Evolutionary conservation across 2,888 invertebrate species (phyloP).

Genomic region (Caenorhabditis sp.): DNA sequence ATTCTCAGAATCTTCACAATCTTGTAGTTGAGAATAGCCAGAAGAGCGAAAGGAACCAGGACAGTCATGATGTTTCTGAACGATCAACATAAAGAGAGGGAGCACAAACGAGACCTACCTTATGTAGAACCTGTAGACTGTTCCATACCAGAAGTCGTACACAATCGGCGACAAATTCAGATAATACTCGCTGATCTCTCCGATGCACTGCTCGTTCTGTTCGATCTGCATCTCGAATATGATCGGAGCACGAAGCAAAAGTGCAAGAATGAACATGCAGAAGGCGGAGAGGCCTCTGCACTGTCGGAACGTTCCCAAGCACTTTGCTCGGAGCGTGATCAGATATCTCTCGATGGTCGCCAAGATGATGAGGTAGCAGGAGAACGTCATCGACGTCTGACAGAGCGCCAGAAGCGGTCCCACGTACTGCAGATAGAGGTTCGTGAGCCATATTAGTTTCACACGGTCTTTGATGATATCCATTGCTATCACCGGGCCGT

Average conservation of each 20-base stretch:
- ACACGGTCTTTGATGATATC: conserved; percentile 75
- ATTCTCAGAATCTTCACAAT: conserved; percentile 71
- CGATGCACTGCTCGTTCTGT: conserved; percentile 72
- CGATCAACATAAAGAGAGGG: background rate
- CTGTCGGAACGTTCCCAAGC: conserved; percentile 58
- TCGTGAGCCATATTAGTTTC: conserved; percentile 72
- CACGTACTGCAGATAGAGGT: conserved; percentile 72
- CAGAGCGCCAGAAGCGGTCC: conserved; percentile 75
- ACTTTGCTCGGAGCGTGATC: conserved; percentile 63
- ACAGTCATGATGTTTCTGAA: conserved; percentile 75
- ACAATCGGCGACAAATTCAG: conserved; percentile 68
- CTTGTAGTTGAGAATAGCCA: conserved; percentile 71
- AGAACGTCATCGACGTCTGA: conserved; percentile 76
- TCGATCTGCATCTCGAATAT: conserved; percentile 73
- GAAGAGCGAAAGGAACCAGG: conserved; percentile 73
- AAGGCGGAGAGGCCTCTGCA: conserved; percentile 68
- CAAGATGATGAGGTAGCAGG: conserved; percentile 74
- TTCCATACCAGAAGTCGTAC: conserved; percentile 72
- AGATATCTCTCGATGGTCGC: conserved; percentile 74
- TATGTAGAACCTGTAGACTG: conserved; percentile 69
- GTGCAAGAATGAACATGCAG: conserved; percentile 66
- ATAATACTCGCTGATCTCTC: conserved; percentile 67
- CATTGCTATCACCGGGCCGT: conserved; percentile 78
- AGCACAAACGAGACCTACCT: conserved; percentile 19
- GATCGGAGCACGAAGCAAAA: conserved; percentile 70